These are phyloP conservation scores for Takifugu flavidus DNA, from an alignment of 2,113 vertebrate genomes.

Conservation along the genomic window DNA sequence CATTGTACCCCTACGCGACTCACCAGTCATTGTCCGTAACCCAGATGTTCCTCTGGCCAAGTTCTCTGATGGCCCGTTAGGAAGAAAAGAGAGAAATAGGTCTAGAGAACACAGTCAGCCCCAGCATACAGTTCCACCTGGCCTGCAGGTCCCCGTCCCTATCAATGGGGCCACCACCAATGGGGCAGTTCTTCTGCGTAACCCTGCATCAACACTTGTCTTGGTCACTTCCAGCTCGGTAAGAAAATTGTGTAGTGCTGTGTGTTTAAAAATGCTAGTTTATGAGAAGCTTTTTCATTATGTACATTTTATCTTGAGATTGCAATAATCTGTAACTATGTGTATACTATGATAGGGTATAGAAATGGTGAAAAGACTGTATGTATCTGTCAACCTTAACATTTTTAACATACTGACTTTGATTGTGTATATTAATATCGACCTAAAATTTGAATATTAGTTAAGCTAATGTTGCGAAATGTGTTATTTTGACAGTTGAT, in stretches of 20 bases:
- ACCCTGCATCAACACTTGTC: slow-evolving; percentile 68
- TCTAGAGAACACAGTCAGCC: slow-evolving; percentile 69
- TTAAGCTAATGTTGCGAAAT: no score
- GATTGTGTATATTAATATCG: no score
- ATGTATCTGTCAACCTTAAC: no score
- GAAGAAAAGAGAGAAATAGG: slow-evolving; percentile 59
- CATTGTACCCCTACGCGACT: slow-evolving; percentile 84
- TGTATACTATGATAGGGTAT: no score
- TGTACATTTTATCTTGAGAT: no score
- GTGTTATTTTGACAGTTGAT: not conserved
- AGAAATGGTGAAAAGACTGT: no score
- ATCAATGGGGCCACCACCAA: slow-evolving; percentile 82
- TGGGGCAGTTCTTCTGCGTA: slow-evolving; percentile 69
- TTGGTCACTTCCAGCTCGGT: slow-evolving; percentile 73
- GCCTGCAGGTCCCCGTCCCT: slow-evolving; percentile 85
- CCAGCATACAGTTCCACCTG: slow-evolving; percentile 55
- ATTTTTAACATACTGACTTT: no score
- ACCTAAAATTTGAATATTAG: no score
- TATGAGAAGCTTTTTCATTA: no score
- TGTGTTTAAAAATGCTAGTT: no score
- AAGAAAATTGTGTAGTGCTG: slow-evolving; percentile 13
- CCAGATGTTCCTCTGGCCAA: slow-evolving; percentile 88
- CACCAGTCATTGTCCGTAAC: slow-evolving; percentile 89
- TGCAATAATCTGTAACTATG: no score
- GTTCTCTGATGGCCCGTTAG: slow-evolving; percentile 80